These are phyloP conservation scores for Fopius arisanus DNA, from an alignment of 1,140 invertebrate species.

Conservation along the genomic window DNA sequence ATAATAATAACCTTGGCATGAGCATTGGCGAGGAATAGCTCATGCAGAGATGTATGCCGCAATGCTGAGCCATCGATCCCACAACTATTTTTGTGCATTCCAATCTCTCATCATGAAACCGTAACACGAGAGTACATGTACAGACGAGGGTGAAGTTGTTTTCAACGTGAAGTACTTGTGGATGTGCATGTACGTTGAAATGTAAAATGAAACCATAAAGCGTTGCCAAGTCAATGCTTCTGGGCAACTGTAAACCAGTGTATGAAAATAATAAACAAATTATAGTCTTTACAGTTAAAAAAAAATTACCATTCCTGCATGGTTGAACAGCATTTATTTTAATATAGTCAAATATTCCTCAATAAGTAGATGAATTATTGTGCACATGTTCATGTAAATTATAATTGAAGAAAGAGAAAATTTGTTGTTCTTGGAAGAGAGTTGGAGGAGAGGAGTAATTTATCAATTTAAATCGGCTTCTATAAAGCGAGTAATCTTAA, in stretches of 20 bases:
- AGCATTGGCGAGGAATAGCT: background rate
- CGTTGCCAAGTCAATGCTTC: background rate
- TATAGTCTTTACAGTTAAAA: no score
- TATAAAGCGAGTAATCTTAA: no score
- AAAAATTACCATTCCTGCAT: no score
- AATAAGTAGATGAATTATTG: background rate
- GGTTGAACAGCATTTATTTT: no score
- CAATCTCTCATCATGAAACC: background rate
- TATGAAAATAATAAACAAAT: background rate
- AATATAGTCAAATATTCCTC: no score
- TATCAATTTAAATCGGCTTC: no score
- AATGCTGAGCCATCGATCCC: background rate
- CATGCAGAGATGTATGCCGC: background rate
- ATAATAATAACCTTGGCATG: background rate
- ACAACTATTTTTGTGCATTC: background rate
- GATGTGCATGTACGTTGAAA: background rate
- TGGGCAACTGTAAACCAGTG: background rate
- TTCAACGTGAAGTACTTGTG: no score
- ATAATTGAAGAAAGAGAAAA: no score
- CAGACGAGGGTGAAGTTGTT: background rate
- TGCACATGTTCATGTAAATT: no score
- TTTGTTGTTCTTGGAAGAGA: no score
- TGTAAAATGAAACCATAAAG: background rate
- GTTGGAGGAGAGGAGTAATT: no score
- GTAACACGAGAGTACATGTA: background rate